Conservation (phyloP, 2,797 vertebrate genomes). For the Sebastes melanostomus region DNA sequence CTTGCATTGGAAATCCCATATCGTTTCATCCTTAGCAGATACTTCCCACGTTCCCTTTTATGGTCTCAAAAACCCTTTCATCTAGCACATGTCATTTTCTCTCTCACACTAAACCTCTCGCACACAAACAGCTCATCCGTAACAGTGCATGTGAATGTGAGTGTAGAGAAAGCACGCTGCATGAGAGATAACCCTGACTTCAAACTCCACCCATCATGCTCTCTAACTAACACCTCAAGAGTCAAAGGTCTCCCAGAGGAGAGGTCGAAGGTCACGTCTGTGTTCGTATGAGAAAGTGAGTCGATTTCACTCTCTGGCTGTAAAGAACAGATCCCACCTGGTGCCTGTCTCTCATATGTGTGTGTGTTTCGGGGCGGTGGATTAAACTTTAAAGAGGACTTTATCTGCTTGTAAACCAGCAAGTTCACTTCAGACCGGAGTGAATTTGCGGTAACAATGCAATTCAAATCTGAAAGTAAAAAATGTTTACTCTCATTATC, state of each 20-base stretch:
- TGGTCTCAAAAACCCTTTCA: conserved; percentile 2
- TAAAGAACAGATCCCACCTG: conserved; percentile 44
- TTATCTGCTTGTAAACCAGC: background rate
- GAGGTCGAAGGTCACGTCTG: conserved; percentile 44
- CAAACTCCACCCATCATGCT: conserved; percentile 13
- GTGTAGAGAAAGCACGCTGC: background rate
- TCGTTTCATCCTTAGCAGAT: background rate
- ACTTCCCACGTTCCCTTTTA: conserved; percentile 4
- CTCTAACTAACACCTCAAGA: conserved; percentile 8
- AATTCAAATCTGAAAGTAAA: background rate
- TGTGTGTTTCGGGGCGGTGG: background rate
- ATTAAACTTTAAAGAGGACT: background rate
- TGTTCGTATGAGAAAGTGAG: conserved; percentile 37
- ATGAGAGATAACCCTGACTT: conserved; percentile 24
- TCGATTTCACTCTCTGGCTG: conserved; percentile 8
- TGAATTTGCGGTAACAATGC: background rate
- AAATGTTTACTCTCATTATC: background rate
- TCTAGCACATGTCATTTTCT: background rate
- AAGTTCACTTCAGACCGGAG: background rate
- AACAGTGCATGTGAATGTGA: background rate
- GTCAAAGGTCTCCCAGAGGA: conserved; percentile 35
- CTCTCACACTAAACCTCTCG: background rate
- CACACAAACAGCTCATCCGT: background rate
- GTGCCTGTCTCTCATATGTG: background rate
- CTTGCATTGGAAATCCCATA: background rate